Evolutionary conservation across 2,797 vertebrate genomes (phyloP), one percentile per base, ranked within the genome.

Genomic region (Morelia viridis): DNA sequence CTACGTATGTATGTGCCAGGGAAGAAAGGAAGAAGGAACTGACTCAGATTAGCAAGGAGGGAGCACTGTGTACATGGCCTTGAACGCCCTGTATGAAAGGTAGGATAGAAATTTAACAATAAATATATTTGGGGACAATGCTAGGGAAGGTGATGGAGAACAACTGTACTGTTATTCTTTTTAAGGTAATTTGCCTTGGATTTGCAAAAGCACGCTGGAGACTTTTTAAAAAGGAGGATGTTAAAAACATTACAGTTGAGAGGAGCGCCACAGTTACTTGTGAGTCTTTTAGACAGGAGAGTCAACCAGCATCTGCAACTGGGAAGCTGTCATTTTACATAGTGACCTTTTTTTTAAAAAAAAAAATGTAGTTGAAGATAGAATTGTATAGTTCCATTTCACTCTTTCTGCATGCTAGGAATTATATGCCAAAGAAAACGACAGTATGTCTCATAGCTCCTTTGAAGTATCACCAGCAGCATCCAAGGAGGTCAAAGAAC

Each of bases 371-470:
- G 8, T 92, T 62, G 35, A 71, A 88, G 15, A 84, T 65, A 13
- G 85, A 89, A 91, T 31, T 62, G 76, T 17, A 0, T 15, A 84
- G 41, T 1, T 50, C 24, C 0, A 61, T 0, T 3, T 46, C 8
- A 1, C 71, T 80, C 35, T 93, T 85, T 84, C 92, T 94, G 28
- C 0, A 90, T 96, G 96, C 71, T 95, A 98, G 97, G 95, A 94
- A 0, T 62, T 97, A 91, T 91, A 91, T 15, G 83, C 95, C 0
- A 94, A 95, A 93, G 97, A 96, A 7, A 96, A 97, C 35, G 98
- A 98, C 92, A 94, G 96, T 10, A 46, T 93, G n/a, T 98, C 97
- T 50, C 9, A 96, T 84, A 94, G 83, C 57, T 98, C 97, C 85
- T 84, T 95, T n/a, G 96, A 93, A 84, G 93, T 92, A 0, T 95